Evolutionary conservation across 1,140 invertebrate genomes (phyloP).

Genomic region (Penaeus indicus): DNA sequence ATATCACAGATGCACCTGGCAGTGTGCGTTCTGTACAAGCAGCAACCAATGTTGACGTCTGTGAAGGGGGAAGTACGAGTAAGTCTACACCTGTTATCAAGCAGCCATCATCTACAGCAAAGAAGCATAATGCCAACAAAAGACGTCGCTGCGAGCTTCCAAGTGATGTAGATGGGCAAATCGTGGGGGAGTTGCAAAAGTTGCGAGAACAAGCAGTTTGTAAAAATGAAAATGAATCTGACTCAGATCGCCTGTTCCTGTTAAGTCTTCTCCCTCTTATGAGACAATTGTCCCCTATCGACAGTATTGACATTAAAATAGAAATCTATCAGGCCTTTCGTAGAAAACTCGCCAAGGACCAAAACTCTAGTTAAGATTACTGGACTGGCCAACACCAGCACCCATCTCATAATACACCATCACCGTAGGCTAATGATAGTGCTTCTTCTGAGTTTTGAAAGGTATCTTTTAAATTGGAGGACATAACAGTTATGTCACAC

Average conservation of each 20-base stretch:
- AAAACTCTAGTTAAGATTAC: too few relatives aligned
- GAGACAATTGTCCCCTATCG: neutral
- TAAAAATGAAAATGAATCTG: neutral
- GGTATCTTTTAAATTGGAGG: too few relatives aligned
- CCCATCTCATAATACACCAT: too few relatives aligned
- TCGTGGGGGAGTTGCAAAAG: too few relatives aligned
- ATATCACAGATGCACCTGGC: neutral
- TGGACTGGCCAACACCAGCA: too few relatives aligned
- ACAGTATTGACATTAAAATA: neutral
- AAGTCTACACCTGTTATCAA: neutral
- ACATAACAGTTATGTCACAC: too few relatives aligned
- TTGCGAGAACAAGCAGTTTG: too few relatives aligned
- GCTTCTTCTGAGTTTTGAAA: too few relatives aligned
- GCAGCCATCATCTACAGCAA: neutral
- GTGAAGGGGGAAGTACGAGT: neutral
- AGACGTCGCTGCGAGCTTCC: slow-evolving; percentile 1
- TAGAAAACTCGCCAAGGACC: too few relatives aligned
- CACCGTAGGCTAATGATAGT: too few relatives aligned
- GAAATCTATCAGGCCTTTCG: too few relatives aligned
- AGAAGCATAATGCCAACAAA: neutral
- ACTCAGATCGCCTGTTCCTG: neutral
- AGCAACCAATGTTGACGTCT: neutral
- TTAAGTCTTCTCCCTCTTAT: neutral
- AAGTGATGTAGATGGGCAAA: neutral
- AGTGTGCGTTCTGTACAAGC: neutral